A percentile compares a stretch with the other conserved stretches of the same genome.
Evolutionary conservation across 2,113 vertebrate genomes (phyloP).

Genomic region (Pandion haliaetus): DNA sequence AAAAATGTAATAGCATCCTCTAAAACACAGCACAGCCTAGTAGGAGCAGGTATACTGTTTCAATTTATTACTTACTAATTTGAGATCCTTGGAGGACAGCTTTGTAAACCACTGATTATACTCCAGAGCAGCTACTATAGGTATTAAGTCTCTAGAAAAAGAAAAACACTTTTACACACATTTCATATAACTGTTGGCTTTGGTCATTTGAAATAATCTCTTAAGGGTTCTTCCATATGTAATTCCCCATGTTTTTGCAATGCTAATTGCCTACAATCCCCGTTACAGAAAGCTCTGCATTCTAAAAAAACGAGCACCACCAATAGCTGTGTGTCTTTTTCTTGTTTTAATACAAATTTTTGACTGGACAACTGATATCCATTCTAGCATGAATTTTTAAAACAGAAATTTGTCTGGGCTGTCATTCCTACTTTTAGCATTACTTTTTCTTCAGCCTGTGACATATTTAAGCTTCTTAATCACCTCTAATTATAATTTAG

Average conservation of each 20-base stretch:
- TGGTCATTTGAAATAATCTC: neutral
- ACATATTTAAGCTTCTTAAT: conserved; percentile 44
- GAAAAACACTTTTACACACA: conserved; percentile 55
- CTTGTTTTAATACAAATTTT: neutral
- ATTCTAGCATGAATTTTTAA: conserved; percentile 26
- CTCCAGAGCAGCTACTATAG: conserved; percentile 93
- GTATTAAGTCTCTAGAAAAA: conserved; percentile 90
- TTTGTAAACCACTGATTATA: conserved; percentile 99
- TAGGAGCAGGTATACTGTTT: neutral
- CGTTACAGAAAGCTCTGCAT: neutral
- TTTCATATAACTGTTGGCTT: neutral
- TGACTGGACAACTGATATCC: neutral
- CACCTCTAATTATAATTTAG: conserved; percentile 43
- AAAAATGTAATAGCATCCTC: neutral
- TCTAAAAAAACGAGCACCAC: neutral
- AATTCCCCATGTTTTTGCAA: neutral
- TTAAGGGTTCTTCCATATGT: neutral
- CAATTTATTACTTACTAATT: conserved; percentile 84
- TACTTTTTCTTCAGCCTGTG: neutral
- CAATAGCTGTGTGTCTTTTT: neutral
- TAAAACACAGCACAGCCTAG: neutral
- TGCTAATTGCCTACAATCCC: neutral
- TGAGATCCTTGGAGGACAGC: conserved; percentile 92
- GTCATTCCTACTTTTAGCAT: conserved; percentile 9
- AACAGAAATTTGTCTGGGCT: conserved; percentile 18